phyloP scores from a whole-genome alignment of 35 echinoderm and acorn worm species.

The Ptychodera flava region DNA sequence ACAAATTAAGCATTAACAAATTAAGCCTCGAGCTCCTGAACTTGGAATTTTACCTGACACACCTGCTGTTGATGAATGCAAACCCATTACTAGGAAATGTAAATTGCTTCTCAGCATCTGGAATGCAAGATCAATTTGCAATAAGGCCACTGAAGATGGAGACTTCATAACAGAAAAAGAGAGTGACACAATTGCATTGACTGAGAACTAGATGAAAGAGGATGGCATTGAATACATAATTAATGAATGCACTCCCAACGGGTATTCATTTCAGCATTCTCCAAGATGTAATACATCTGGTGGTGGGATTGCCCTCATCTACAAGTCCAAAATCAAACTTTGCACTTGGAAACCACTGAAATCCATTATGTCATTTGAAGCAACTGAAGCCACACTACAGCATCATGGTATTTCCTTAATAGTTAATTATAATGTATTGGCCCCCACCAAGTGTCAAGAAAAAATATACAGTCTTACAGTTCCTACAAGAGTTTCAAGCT shows the following conservation, averaged over 20 bases:
- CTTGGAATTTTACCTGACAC: background rate
- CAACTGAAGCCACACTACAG: background rate
- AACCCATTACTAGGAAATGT: background rate
- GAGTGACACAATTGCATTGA: background rate
- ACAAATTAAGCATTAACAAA: too few species aligned
- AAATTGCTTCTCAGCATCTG: too few species aligned
- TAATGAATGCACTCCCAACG: background rate
- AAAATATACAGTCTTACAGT: background rate
- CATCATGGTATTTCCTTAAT: background rate
- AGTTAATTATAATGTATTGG: background rate
- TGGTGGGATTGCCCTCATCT: background rate
- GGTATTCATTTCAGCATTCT: background rate
- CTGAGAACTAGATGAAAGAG: background rate
- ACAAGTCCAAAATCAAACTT: background rate
- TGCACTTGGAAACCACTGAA: background rate
- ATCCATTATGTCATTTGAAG: background rate
- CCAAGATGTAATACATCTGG: background rate
- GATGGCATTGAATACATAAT: background rate
- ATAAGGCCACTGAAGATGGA: too few species aligned
- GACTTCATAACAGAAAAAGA: too few species aligned
- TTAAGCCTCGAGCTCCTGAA: background rate
- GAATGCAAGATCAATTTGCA: too few species aligned
- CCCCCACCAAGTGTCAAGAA: background rate
- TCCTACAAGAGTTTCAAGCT: background rate
- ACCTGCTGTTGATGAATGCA: background rate